Conservation (phyloP, 2,797 vertebrate genomes). For the Falco concolor region DNA sequence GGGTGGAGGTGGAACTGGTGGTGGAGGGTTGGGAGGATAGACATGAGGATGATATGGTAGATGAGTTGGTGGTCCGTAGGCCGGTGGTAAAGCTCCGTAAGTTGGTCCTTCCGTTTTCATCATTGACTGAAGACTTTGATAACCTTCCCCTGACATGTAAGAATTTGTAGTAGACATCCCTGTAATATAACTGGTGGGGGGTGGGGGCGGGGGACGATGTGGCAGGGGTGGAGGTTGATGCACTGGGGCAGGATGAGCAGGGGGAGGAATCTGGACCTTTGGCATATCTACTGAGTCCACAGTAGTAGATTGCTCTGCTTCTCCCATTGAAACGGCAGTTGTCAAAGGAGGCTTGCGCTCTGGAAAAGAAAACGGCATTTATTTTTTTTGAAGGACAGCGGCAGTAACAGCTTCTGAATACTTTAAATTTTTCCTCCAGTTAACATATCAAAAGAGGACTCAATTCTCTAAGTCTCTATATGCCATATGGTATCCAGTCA, state of each 20-base stretch:
- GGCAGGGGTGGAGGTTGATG: constrained; percentile 86
- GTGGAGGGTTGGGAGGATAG: constrained; percentile 79
- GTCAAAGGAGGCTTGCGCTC: constrained; percentile 84
- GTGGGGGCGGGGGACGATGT: constrained; percentile 84
- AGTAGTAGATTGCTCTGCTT: constrained; percentile 78
- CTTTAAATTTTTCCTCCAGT: neutral
- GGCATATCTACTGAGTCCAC: constrained; percentile 79
- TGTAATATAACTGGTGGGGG: constrained; percentile 86
- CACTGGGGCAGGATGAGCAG: constrained; percentile 86
- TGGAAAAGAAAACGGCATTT: constrained; percentile 41
- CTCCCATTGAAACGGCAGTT: constrained; percentile 77
- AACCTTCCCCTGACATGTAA: constrained; percentile 96
- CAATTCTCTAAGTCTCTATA: neutral
- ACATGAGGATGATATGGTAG: constrained; percentile 86
- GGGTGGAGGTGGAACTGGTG: constrained; percentile 82
- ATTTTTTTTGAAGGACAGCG: neutral
- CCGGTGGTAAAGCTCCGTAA: constrained; percentile 84
- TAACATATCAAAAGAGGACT: neutral
- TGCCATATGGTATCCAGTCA: neutral
- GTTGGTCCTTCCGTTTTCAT: constrained; percentile 94
- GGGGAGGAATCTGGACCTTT: constrained; percentile 83
- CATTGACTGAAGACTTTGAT: constrained; percentile 93
- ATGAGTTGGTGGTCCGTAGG: constrained; percentile 82
- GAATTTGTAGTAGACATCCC: constrained; percentile 95
- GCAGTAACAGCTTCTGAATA: neutral